Percentiles rank a stretch among this genome's conserved stretches.
Conservation (phyloP, 1,140 invertebrate species). For the Rhizoglyphus robini region DNA sequence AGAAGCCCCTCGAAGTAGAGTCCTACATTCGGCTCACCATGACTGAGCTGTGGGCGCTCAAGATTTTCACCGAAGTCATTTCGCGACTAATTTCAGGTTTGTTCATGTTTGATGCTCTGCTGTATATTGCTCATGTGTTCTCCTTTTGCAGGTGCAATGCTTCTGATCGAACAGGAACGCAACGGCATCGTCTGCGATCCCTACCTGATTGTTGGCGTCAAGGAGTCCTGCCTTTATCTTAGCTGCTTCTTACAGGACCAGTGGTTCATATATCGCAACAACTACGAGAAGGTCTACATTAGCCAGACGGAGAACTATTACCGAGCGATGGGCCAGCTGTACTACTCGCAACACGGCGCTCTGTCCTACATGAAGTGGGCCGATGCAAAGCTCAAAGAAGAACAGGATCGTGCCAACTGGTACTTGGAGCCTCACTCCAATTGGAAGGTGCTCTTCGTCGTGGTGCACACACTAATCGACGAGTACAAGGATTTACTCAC, state of each 20-base stretch:
- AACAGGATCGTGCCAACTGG: slow-evolving; percentile 76
- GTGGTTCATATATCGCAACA: slow-evolving; percentile 85
- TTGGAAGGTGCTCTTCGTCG: slow-evolving; percentile 43
- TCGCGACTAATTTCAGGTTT: slow-evolving; percentile 78
- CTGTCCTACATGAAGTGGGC: slow-evolving; percentile 95
- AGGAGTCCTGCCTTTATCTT: slow-evolving; percentile 93
- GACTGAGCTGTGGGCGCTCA: slow-evolving; percentile 95
- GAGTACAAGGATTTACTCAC: slow-evolving; percentile 78
- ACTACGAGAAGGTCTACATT: slow-evolving; percentile 91
- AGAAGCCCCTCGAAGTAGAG: neutral
- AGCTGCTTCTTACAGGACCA: slow-evolving; percentile 84
- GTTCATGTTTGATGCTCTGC: too few relatives aligned
- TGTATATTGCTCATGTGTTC: too few relatives aligned
- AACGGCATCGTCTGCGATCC: slow-evolving; percentile 96
- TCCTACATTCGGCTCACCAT: slow-evolving; percentile 47
- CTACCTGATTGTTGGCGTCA: slow-evolving; percentile 86
- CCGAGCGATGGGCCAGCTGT: slow-evolving; percentile 76
- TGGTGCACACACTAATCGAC: slow-evolving; percentile 80
- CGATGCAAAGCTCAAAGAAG: slow-evolving; percentile 83
- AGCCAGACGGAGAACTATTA: slow-evolving; percentile 87
- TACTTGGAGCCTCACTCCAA: slow-evolving; percentile 83
- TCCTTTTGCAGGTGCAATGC: slow-evolving; percentile 98
- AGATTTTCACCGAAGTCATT: slow-evolving; percentile 88
- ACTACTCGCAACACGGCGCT: slow-evolving; percentile 78
- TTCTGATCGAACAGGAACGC: slow-evolving; percentile 83